Base-by-base conservation (phyloP, 1,140 invertebrate genomes). In the Sarcophaga peregrina region DNA sequence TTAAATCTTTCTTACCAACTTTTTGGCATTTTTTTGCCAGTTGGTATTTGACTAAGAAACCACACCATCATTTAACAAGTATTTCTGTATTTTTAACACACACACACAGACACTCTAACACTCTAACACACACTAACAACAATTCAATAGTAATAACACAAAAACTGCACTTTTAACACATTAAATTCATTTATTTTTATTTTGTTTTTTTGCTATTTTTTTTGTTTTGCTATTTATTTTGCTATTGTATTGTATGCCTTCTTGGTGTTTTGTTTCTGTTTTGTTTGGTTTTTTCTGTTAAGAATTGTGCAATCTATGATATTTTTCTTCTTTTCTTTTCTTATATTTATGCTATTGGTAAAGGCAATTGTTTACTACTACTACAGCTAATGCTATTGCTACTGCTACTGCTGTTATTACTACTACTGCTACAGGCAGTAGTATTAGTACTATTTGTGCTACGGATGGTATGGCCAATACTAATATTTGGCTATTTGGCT, bases 291-390 rank as follows among this genome's bases (percentile, higher is more conserved):
- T 58, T n/a, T 58, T 58, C n/a, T 5, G 15, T 58, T 58, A 58
- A 58, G 54, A 58, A 58, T 58, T 58, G 54, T 58, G 54, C 54
- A 58, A 58, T 58, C 54, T 58, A 58, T 37, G 25, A 58, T 58
- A 37, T 58, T 58, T 58, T 58, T 58, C 13, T 10, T 10, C 50
- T 52, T 52, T 58, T 13, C n/a, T 58, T 58, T 15, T 58, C n/a
- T 58, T 58, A n/a, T 13, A n/a, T n/a, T 58, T 6, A 7, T 58
- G 54, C 54, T 58, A n/a, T 13, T 58, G n/a, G 54, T 13, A 13
- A 58, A n/a, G 5, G 54, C 11, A 11, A 15, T 13, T 15, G 52
- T 68, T n/a, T 68, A n/a, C 62, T 68, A 25, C 62, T 10, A 68
- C n/a, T 68, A 3, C 62, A 68, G 62, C 62, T 68, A 13, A 20